phyloP scores from a whole-genome alignment of 1,140 invertebrate genomes.

The Watersipora subatra region DNA sequence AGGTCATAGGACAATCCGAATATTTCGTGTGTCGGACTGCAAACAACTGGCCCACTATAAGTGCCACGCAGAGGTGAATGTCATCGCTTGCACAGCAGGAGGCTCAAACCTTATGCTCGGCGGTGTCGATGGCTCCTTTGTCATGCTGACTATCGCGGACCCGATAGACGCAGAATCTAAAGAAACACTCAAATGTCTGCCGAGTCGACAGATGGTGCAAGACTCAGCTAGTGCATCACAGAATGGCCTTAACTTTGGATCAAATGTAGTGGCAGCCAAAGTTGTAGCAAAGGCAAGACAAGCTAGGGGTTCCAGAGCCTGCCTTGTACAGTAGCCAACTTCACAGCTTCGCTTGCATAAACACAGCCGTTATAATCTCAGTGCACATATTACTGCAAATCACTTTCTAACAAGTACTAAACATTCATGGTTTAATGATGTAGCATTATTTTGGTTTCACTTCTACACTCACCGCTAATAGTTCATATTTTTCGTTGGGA shows the following conservation, averaged over 20 bases:
- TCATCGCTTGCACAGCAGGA: conserved; percentile 65
- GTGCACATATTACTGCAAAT: too few species aligned
- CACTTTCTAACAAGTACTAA: too few species aligned
- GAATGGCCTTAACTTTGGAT: background rate
- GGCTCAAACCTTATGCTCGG: conserved; percentile 68
- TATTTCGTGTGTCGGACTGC: conserved; percentile 75
- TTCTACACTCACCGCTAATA: too few species aligned
- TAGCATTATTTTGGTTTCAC: too few species aligned
- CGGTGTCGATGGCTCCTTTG: conserved; percentile 82
- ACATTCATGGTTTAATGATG: too few species aligned
- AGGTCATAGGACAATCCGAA: conserved; percentile 74
- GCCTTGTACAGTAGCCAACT: background rate
- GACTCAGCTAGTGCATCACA: background rate
- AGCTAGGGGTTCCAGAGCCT: background rate
- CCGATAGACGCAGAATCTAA: conserved; percentile 40
- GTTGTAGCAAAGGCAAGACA: background rate
- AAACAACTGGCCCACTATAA: conserved; percentile 81
- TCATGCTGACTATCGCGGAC: conserved; percentile 78
- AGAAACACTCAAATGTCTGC: conserved; percentile 19
- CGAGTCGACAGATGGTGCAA: background rate
- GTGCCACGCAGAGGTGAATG: conserved; percentile 76
- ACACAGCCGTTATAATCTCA: too few species aligned
- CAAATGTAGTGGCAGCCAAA: background rate
- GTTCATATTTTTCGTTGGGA: too few species aligned
- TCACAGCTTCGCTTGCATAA: too few species aligned